Evolutionary conservation across 2,113 vertebrate species (phyloP).

Genomic region (Seriola quinqueradiata): DNA sequence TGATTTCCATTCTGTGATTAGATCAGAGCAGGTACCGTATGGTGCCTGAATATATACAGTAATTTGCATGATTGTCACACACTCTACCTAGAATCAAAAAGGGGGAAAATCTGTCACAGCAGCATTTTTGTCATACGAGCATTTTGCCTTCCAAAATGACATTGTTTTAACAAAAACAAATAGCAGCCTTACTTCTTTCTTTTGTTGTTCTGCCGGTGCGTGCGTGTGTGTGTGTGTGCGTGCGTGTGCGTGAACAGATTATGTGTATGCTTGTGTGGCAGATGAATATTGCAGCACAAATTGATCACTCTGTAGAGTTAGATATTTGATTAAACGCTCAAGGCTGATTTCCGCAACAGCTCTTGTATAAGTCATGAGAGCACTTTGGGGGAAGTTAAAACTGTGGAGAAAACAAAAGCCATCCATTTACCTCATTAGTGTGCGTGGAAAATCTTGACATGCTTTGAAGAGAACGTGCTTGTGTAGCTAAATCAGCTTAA

Average conservation of each 20-base stretch:
- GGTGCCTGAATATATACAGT: slow-evolving; percentile 32
- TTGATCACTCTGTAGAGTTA: slow-evolving; percentile 71
- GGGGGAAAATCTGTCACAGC: slow-evolving; percentile 21
- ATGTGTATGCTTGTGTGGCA: slow-evolving; percentile 30
- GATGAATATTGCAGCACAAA: slow-evolving; percentile 69
- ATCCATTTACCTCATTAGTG: slow-evolving; percentile 83
- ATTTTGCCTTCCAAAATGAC: slow-evolving; percentile 15
- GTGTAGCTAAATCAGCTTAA: slow-evolving; percentile 75
- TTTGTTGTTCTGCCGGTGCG: neutral
- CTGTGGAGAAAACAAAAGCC: slow-evolving; percentile 80
- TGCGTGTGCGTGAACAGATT: neutral
- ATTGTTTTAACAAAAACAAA: slow-evolving; percentile 50
- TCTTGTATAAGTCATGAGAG: slow-evolving; percentile 74
- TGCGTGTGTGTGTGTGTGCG: neutral
- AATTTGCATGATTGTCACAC: slow-evolving; percentile 39
- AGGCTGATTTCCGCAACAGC: slow-evolving; percentile 72
- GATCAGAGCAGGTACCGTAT: slow-evolving; percentile 43
- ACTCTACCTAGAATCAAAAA: slow-evolving; percentile 8
- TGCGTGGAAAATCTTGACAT: slow-evolving; percentile 76
- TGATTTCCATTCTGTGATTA: slow-evolving; percentile 49
- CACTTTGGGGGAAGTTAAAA: slow-evolving; percentile 72
- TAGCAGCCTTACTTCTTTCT: slow-evolving; percentile 7
- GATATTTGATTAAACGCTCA: slow-evolving; percentile 72
- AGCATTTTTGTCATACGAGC: slow-evolving; percentile 14
- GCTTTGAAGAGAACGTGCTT: slow-evolving; percentile 75